Evolutionary conservation across 2,797 vertebrate genomes (phyloP), one percentile per base, ranked within the genome.

Genomic region (Steatocranus sp.): DNA sequence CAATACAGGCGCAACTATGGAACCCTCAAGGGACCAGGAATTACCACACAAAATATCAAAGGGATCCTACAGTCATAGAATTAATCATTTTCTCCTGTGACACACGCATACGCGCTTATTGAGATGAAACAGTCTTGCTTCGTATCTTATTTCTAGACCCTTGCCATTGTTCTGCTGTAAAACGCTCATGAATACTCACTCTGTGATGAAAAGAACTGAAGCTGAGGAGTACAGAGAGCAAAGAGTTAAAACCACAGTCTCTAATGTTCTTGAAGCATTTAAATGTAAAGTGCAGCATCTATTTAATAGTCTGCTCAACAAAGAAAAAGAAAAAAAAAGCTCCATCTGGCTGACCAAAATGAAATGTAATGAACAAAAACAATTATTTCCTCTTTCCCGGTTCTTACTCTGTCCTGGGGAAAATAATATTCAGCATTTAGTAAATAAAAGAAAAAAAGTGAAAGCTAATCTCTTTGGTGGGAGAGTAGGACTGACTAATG

Each of bases 361-460:
- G 70, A 86, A 91, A 91, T 86, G 79, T 88, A 91, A 93, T 89
- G 80, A 91, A 90, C 38, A 88, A 80, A 93, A 93, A 93, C 88
- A 93, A 94, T 93, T 84, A 85, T 84, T 81, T 53, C 79, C 38
- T 74, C 77, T 88, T 83, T 83, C 76, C 81, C 80, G 58, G 54
- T 36, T 78, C 61, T 83, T 32, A 53, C 76, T 70, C 81, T 86
- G 75, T 93, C 90, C 90, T 78, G 73, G 54, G 85, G 86, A 92
- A 95, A 89, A 90, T 90, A 1, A 91, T 89, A 88, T 93, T 93
- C 77, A 83, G 86, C 93, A 77, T 94, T 92, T 89, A 82, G 85
- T 91, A 94, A 93, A 93, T 93, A 90, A 91, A 92, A 90, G 80
- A 86, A 90, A 87, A 87, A 74, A 83, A 82, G 78, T 77, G 74